Conservation (phyloP, 2,113 vertebrate species). For the Holacanthus passer region DNA sequence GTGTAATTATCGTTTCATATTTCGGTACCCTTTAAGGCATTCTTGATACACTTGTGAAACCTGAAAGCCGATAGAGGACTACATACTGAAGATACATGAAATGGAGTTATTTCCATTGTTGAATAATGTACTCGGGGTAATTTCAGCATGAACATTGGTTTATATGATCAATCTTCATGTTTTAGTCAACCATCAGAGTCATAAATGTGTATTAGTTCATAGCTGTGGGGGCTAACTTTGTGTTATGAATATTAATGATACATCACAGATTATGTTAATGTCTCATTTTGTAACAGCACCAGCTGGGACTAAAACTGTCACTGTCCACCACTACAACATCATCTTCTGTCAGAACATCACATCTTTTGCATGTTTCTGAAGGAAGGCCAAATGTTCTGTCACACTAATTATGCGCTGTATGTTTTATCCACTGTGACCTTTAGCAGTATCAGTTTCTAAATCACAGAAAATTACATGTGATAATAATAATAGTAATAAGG, state of each 20-base stretch:
- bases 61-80: no score
- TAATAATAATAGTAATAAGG: background rate
- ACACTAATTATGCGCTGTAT: background rate
- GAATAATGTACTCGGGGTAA: background rate
- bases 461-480: background rate
- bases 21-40: no score
- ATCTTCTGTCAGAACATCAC: background rate
- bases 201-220: background rate
- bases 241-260: background rate
- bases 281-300: background rate
- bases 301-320: background rate
- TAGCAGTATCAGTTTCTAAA: background rate
- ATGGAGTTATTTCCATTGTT: background rate
- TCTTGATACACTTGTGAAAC: no score
- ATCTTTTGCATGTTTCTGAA: background rate
- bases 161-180: background rate
- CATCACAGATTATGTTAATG: constrained; percentile 1
- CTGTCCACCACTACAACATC: background rate
- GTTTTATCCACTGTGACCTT: background rate
- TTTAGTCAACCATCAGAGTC: background rate
- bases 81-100: no score
- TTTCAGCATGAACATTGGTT: background rate
- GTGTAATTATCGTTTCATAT: no score
- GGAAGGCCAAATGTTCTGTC: background rate
- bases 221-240: background rate